phyloP scores from a whole-genome alignment of 2,888 invertebrate genomes.

The Boloria euphrosyne region DNA sequence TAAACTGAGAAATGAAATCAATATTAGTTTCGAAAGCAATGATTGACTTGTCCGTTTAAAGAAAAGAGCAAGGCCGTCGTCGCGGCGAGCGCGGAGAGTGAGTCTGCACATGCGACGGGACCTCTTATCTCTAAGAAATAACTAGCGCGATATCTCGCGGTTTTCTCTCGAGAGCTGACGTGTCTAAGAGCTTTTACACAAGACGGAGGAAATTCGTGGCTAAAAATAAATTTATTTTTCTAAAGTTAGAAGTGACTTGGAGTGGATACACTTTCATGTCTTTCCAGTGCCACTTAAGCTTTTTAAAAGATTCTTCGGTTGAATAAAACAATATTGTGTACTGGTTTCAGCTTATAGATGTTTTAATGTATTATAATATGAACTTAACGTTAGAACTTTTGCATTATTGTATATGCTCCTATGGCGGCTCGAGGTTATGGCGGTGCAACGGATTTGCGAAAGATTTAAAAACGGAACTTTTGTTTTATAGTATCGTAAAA shows the following conservation, averaged over 20 bases:
- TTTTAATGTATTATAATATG: not conserved
- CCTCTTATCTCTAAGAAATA: conserved; percentile 15
- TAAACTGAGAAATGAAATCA: too few species aligned
- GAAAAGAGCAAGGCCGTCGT: conserved; percentile 6
- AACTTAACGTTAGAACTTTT: too few species aligned
- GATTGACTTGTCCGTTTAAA: not conserved
- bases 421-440: too few species aligned
- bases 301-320: conserved; percentile 16
- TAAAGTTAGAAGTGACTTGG: conserved; percentile 23
- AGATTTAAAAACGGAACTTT: too few species aligned
- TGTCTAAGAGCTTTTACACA: conserved; percentile 29
- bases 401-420: too few species aligned
- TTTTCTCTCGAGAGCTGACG: conserved; percentile 20
- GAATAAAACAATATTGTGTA: conserved; percentile 18
- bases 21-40: too few species aligned
- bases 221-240: conserved; percentile 27
- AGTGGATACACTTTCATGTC: conserved; percentile 25
- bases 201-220: conserved; percentile 20
- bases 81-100: not conserved
- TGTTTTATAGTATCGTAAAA: too few species aligned
- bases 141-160: conserved; percentile 24
- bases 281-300: conserved; percentile 21
- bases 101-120: conserved; percentile 8
- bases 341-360: not conserved
- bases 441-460: too few species aligned